A percentile compares a stretch with the other conserved stretches of the same genome.
Conservation (phyloP, 1,140 invertebrate genomes). For the Phocides pigmalion region DNA sequence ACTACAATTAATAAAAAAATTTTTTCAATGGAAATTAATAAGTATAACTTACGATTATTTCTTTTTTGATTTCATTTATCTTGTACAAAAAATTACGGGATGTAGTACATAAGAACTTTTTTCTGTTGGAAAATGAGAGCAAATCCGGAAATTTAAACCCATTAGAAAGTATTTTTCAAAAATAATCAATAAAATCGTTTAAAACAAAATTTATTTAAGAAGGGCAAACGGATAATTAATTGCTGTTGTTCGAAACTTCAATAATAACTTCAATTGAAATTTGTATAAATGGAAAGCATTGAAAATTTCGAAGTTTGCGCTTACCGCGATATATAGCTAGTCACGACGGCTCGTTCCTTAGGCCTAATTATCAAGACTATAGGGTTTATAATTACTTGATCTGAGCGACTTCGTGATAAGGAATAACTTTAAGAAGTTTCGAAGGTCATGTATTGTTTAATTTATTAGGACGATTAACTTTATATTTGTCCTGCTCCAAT, state of each 20-base stretch:
- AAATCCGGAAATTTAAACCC: no score
- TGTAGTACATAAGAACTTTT: no score
- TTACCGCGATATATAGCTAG: background rate
- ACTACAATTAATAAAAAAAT: no score
- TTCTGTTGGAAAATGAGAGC: no score
- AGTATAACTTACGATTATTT: no score
- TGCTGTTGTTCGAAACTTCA: slow-evolving; percentile 6
- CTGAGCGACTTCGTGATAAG: no score
- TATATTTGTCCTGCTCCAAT: slow-evolving; percentile 1
- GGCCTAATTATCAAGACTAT: background rate
- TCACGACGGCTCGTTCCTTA: background rate
- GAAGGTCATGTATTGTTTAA: slow-evolving; percentile 7
- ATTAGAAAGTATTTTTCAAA: no score
- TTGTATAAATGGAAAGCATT: slow-evolving; percentile 11
- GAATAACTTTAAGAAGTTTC: background rate
- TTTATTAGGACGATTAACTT: slow-evolving; percentile 21
- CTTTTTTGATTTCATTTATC: no score
- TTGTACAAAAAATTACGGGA: no score
- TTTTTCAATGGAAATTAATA: no score
- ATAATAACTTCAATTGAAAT: slow-evolving; percentile 28
- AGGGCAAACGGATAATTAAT: slow-evolving; percentile 17
- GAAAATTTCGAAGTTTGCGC: background rate
- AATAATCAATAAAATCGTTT: slow-evolving; percentile 2
- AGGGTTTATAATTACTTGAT: background rate
- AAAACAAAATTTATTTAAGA: slow-evolving; percentile 22